phyloP scores from a whole-genome alignment of 1,140 invertebrate genomes.

The Pinna nobilis region DNA sequence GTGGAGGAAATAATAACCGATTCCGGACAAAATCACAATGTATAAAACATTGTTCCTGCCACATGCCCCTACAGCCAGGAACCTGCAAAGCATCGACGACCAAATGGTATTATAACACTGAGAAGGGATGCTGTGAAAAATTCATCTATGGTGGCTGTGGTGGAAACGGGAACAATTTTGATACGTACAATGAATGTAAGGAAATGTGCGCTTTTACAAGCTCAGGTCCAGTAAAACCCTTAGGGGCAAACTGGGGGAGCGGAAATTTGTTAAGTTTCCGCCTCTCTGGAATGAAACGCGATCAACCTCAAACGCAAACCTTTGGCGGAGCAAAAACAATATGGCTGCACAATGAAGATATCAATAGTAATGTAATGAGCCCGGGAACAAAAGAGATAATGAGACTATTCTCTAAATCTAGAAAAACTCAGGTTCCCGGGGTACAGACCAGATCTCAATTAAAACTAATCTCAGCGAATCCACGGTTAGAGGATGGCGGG shows the following conservation, averaged over 20 bases:
- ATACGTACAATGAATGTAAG: constrained; percentile 48
- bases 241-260: constrained; percentile 23
- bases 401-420: too few relatives aligned
- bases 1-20: constrained; percentile 48
- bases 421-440: too few relatives aligned
- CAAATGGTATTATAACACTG: constrained; percentile 76
- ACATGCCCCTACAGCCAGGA: constrained; percentile 44
- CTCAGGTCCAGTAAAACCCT: constrained; percentile 16
- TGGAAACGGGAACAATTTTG: constrained; percentile 80
- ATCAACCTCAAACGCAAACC: too few relatives aligned
- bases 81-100: constrained; percentile 57
- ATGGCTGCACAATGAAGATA: too few relatives aligned
- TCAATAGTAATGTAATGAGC: too few relatives aligned
- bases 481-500: too few relatives aligned
- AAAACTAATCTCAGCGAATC: too few relatives aligned
- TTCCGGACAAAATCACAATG: constrained; percentile 44
- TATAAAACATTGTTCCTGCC: constrained; percentile 47
- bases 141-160: constrained; percentile 79
- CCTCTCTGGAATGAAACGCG: neutral
- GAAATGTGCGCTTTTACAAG: constrained; percentile 31
- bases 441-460: too few relatives aligned
- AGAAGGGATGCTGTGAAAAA: constrained; percentile 73
- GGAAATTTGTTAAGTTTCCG: constrained; percentile 1
- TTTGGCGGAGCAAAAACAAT: constrained; percentile 13
- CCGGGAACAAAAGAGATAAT: too few relatives aligned